A percentile compares a stretch with the other conserved stretches of the same genome.
These are phyloP conservation scores for Dolichoris vasculosae DNA, from an alignment of 1,140 invertebrate species.

Conservation along the genomic window DNA sequence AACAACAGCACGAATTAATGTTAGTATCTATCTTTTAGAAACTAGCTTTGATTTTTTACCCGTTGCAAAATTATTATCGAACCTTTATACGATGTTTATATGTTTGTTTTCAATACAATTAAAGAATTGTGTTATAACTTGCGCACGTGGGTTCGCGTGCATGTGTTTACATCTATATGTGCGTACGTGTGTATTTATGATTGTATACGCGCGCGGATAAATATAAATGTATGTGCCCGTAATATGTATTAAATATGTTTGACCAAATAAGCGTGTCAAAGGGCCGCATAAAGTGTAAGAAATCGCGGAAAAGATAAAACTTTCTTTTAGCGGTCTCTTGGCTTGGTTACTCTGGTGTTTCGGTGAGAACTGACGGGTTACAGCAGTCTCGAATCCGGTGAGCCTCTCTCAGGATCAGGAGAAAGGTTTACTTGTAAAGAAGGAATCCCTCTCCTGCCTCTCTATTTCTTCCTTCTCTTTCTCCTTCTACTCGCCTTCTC, in stretches of 20 bases:
- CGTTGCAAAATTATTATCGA: not conserved
- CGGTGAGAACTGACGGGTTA: conserved; percentile 55
- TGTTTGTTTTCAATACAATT: not conserved
- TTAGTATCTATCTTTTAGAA: not conserved
- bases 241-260: too few relatives aligned
- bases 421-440: conserved; percentile 13
- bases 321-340: conserved; percentile 12
- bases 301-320: not conserved
- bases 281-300: not conserved
- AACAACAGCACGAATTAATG: not conserved
- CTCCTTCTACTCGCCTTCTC: conserved; percentile 5
- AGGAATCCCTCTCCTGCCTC: conserved; percentile 13
- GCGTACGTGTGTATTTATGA: not conserved
- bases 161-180: too few relatives aligned
- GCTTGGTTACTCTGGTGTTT: conserved; percentile 51
- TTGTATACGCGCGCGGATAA: not conserved
- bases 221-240: not conserved
- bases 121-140: not conserved
- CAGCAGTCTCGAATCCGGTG: conserved; percentile 48
- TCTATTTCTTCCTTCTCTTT: conserved; percentile 19
- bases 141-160: not conserved
- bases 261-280: not conserved
- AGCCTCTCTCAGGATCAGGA: conserved; percentile 23
- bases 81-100: not conserved
- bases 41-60: not conserved